These are phyloP conservation scores for Uromys caudimaculatus DNA, from an alignment of 2,797 vertebrate species.

Conservation along the genomic window DNA sequence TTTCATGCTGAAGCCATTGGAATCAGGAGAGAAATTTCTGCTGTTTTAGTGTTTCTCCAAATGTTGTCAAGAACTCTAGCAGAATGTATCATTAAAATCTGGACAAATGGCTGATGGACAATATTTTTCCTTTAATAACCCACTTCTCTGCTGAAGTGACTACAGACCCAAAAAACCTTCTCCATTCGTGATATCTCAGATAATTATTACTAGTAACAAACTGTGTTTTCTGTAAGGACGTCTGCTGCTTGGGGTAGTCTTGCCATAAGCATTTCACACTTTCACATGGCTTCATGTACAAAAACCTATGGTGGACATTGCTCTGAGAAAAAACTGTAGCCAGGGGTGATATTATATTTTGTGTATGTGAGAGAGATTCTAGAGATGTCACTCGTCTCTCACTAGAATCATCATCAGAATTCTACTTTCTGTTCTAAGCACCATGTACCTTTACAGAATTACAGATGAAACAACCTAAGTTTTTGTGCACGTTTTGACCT, in stretches of 20 bases:
- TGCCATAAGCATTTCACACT: neutral
- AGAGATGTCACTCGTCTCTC: neutral
- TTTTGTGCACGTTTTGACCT: constrained; percentile 4
- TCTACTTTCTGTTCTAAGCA: constrained; percentile 40
- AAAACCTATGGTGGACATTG: neutral
- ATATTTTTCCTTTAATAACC: neutral
- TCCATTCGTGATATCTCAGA: neutral
- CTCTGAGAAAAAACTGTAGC: neutral
- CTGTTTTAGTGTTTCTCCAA: neutral
- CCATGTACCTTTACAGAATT: neutral
- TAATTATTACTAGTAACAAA: neutral
- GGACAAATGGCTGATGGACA: neutral
- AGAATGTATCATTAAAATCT: neutral
- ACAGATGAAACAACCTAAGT: neutral
- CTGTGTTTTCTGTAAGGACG: neutral
- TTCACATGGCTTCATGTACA: neutral
- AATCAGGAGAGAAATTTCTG: neutral
- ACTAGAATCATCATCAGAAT: neutral
- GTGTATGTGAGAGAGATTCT: neutral
- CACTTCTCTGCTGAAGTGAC: constrained; percentile 30
- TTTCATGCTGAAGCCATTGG: neutral
- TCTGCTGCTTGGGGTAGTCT: neutral
- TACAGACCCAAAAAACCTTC: neutral
- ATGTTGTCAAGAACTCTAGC: neutral
- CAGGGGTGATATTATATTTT: neutral